These are phyloP conservation scores for Apis cerana DNA, from an alignment of 1,140 invertebrate genomes.

Conservation along the genomic window DNA sequence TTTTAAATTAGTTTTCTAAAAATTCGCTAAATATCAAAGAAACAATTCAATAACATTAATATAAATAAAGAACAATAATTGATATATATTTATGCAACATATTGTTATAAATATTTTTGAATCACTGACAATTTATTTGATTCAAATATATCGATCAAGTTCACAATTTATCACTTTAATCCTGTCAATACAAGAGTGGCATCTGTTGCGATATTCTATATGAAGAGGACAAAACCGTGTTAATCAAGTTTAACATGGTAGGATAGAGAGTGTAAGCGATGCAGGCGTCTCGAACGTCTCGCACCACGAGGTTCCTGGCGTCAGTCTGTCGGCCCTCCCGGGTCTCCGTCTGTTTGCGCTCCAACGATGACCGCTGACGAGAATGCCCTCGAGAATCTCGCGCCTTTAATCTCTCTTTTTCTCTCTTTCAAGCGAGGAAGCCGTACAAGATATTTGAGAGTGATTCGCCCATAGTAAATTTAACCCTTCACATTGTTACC, in stretches of 20 bases:
- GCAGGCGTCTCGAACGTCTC: background rate
- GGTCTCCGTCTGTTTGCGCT: background rate
- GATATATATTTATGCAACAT: no score
- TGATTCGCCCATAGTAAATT: background rate
- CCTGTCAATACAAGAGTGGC: background rate
- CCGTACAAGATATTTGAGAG: background rate
- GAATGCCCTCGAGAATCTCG: background rate
- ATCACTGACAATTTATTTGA: background rate
- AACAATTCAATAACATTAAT: no score
- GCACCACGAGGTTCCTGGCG: background rate
- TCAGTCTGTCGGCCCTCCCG: constrained; percentile 6
- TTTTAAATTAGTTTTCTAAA: no score
- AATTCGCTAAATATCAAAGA: no score
- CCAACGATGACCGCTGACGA: background rate
- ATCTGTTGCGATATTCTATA: background rate
- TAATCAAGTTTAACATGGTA: constrained; percentile 15
- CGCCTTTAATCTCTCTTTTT: background rate
- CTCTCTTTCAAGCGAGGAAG: background rate
- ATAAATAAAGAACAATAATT: no score
- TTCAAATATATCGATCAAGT: background rate
- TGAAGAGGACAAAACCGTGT: background rate
- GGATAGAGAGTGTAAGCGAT: background rate
- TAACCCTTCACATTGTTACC: background rate
- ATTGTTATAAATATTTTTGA: no score
- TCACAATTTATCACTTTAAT: background rate